Percentiles rank a stretch among this genome's conserved stretches.
These are phyloP conservation scores for Melanotus villosus DNA, from an alignment of 2,888 invertebrate genomes.

Conservation along the genomic window DNA sequence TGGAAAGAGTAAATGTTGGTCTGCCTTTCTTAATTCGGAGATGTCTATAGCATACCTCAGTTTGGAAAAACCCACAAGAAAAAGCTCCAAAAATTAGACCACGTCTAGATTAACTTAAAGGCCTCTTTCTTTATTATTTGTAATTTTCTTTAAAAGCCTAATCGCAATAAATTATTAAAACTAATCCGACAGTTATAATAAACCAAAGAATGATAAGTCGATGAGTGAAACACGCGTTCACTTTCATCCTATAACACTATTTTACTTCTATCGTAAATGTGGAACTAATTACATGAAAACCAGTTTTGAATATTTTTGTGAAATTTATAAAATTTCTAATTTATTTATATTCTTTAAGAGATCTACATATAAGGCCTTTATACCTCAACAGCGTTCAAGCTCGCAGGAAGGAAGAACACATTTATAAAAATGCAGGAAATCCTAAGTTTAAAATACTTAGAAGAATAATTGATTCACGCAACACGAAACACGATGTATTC, in stretches of 20 bases:
- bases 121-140: not conserved
- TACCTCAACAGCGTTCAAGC: too few relatives aligned
- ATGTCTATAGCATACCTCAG: too few relatives aligned
- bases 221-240: slow-evolving; percentile 26
- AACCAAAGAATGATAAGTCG: slow-evolving; percentile 1
- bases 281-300: not conserved
- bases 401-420: not conserved
- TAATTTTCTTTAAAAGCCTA: not conserved
- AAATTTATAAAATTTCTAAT: too few relatives aligned
- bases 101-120: too few relatives aligned
- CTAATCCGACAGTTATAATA: slow-evolving; percentile 1
- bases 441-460: too few relatives aligned
- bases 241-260: slow-evolving; percentile 12
- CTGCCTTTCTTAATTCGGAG: too few relatives aligned
- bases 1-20: too few relatives aligned
- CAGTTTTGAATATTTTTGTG: too few relatives aligned
- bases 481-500: slow-evolving; percentile 3
- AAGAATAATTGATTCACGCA: not conserved
- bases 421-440: not conserved
- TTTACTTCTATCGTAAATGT: not conserved
- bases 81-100: too few relatives aligned
- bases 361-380: too few relatives aligned
- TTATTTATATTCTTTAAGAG: too few relatives aligned
- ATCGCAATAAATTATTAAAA: slow-evolving; percentile 11
- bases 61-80: too few relatives aligned